A percentile compares a stretch with the other conserved stretches of the same genome.
phyloP scores from a whole-genome alignment of 2,797 vertebrate species.

The Tolypeutes matacus region DNA sequence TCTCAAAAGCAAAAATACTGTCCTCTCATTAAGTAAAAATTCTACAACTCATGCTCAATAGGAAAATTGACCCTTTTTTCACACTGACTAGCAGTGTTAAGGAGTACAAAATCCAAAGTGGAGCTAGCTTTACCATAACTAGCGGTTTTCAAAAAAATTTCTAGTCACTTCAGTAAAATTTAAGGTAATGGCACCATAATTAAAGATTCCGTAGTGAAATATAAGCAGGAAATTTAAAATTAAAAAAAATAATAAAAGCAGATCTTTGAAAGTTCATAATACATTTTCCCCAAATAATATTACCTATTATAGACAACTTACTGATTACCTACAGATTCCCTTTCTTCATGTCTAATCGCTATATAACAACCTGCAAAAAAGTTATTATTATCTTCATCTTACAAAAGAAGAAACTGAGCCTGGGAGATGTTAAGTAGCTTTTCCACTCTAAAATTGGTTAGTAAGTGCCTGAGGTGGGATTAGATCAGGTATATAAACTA shows the following conservation, averaged over 20 bases:
- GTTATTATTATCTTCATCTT: not conserved
- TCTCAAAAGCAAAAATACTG: not conserved
- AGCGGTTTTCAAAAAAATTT: not conserved
- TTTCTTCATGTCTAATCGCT: not conserved
- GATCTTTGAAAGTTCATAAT: not conserved
- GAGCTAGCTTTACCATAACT: not conserved
- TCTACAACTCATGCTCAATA: not conserved
- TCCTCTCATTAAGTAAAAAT: not conserved
- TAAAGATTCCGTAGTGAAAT: not conserved
- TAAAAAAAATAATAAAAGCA: not conserved
- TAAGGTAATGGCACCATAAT: not conserved
- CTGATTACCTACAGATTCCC: not conserved
- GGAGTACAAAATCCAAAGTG: not conserved
- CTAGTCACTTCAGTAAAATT: not conserved
- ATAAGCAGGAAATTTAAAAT: not conserved
- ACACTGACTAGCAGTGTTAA: fast-evolving
- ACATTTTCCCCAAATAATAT: not conserved
- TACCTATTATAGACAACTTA: not conserved
- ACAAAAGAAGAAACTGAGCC: not conserved
- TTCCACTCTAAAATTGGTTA: not conserved
- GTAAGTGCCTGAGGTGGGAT: not conserved
- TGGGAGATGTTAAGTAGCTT: not conserved
- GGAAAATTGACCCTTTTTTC: not conserved
- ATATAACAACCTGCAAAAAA: not conserved
- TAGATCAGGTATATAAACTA: not conserved